These are phyloP conservation scores for Drosophila guanche DNA, from an alignment of 1,140 invertebrate genomes.

Conservation along the genomic window DNA sequence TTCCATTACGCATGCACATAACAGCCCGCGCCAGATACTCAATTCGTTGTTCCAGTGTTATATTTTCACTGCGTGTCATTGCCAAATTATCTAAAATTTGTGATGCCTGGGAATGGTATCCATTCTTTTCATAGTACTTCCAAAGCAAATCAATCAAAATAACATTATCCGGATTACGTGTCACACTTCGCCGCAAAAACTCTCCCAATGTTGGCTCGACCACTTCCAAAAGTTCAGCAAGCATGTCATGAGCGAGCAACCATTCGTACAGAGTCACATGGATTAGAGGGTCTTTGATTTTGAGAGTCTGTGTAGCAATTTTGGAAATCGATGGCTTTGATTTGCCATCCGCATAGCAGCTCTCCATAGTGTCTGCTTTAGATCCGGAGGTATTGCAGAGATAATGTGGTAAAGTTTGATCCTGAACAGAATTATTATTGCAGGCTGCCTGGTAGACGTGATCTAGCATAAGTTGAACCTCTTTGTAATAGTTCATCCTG, in stretches of 20 bases:
- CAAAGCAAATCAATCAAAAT: conserved; percentile 94
- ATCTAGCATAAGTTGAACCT: conserved; percentile 91
- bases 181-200: conserved; percentile 88
- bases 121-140: conserved; percentile 97
- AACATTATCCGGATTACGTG: conserved; percentile 85
- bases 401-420: conserved; percentile 17
- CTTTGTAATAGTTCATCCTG: conserved; percentile 94
- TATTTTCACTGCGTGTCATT: conserved; percentile 88
- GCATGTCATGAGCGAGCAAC: conserved; percentile 89
- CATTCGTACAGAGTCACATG: conserved; percentile 97
- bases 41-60: conserved; percentile 89
- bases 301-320: conserved; percentile 84
- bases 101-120: conserved; percentile 96
- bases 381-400: conserved; percentile 1
- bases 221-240: conserved; percentile 91
- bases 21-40: conserved; percentile 97
- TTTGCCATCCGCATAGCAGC: conserved; percentile 17
- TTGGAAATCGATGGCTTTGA: conserved; percentile 74
- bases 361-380: neutral
- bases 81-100: conserved; percentile 95
- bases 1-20: conserved; percentile 95
- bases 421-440: conserved; percentile 31
- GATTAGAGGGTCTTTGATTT: conserved; percentile 91
- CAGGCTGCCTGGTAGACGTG: conserved; percentile 88
- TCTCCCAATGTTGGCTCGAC: conserved; percentile 92